phyloP scores from a whole-genome alignment of 2,797 vertebrate genomes.

The Notoglanidium macrostoma region DNA sequence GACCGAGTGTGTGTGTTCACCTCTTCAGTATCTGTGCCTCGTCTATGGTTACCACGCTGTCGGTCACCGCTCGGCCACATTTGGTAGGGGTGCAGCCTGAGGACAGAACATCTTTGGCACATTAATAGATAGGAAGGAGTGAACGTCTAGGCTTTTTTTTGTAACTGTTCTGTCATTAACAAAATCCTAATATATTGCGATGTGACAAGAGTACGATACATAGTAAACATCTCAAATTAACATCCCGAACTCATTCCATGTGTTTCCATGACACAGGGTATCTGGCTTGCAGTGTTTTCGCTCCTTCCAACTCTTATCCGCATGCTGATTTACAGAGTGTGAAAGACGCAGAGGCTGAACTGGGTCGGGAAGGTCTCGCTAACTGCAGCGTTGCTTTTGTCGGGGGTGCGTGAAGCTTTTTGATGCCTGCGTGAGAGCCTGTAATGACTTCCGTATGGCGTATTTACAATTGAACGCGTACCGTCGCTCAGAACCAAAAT shows the following conservation, averaged over 20 bases:
- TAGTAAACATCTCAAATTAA: background rate
- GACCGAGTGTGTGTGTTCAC: slow-evolving; percentile 63
- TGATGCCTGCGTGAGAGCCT: slow-evolving; percentile 26
- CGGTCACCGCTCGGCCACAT: slow-evolving; percentile 87
- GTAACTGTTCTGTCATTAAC: background rate
- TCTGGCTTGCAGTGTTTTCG: slow-evolving; percentile 9
- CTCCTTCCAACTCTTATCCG: slow-evolving; percentile 31
- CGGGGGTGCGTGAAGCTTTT: background rate
- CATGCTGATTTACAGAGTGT: slow-evolving; percentile 40
- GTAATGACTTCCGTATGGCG: slow-evolving; percentile 42
- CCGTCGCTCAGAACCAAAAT: slow-evolving; percentile 12
- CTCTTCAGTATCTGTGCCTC: slow-evolving; percentile 83
- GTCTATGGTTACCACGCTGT: slow-evolving; percentile 81
- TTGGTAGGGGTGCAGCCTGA: slow-evolving; percentile 90
- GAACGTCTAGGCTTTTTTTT: background rate
- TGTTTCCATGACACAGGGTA: background rate
- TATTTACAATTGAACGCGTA: background rate
- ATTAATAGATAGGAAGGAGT: background rate
- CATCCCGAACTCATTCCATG: background rate
- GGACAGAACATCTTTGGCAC: slow-evolving; percentile 34
- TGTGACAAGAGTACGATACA: background rate
- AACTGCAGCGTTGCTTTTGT: slow-evolving; percentile 35
- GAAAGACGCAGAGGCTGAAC: slow-evolving; percentile 34
- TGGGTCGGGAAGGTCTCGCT: slow-evolving; percentile 32
- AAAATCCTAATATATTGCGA: background rate